Base-by-base conservation (phyloP, 2,797 vertebrate genomes). In the Euphonia xanthogaster region DNA sequence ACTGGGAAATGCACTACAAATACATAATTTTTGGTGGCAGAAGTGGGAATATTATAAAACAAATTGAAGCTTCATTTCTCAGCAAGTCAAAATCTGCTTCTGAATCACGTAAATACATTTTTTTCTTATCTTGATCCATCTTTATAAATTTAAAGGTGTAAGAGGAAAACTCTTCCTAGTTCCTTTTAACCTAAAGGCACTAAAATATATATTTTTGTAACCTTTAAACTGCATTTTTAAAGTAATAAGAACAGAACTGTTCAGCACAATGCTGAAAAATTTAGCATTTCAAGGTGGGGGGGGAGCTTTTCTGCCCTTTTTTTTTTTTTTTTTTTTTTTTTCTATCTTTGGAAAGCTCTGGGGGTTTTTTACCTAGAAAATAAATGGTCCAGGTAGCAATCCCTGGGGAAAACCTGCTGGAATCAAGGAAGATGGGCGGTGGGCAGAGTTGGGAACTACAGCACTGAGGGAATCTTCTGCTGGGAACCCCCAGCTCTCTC, bases 271-370 rank as follows among this genome's bases (percentile, higher is more conserved):
- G 47, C 33, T 73, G 53, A 47, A 80, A 68, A 72, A 33, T 8
- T n/a, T 7, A 60, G 24, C 7, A 7, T 63, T 35, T 51, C 2
- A 12, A 14, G 3, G 6, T 0, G 11, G 12, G 3, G 21, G 1
- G 14, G 7, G 4, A 28, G 12, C 4, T 44, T 10, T 14, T 57
- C 33, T 57, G 9, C 37, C 2, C 82, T 25, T 27, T 39, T 47
- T 51, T 54, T 73, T 90, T 44, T 1, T 40, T 47, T 50, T 62
- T 84, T 23, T 27, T 28, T 45, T 48, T 61, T 72, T 89, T 2
- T 45, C 1, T 23, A 1, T 4, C 30, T 58, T 12, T n/a, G 31
- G 15, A 82, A 76, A 37, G 3, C 48, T 74, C 39, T 25, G 28
- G n/a, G 7, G 16, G 19, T 87, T 51, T 68, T 65, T 57, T 21